Evolutionary conservation across 2,113 vertebrate species (phyloP).

Genomic region (Psittacula cyanocephala): DNA sequence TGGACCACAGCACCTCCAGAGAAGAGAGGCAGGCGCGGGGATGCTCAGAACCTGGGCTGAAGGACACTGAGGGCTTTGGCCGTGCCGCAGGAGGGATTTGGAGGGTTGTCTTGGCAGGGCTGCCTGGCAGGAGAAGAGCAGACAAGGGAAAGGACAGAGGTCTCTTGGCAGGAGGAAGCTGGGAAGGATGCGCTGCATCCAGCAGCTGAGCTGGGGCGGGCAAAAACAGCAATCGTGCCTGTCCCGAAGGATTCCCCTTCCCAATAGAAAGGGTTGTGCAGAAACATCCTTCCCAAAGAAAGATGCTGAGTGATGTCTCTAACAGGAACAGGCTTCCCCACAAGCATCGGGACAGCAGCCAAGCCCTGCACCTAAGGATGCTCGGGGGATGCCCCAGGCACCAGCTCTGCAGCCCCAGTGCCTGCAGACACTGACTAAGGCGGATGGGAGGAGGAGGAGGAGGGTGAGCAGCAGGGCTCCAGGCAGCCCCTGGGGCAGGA

Average conservation of each 20-base stretch:
- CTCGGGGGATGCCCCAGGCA: neutral
- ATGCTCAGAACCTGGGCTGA: neutral
- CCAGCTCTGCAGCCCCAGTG: neutral
- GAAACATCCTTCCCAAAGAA: neutral
- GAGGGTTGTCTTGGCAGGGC: neutral
- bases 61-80: neutral
- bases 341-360: accelerated
- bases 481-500: neutral
- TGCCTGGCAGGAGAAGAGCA: neutral
- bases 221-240: neutral
- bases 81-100: accelerated
- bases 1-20: accelerated
- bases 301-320: neutral
- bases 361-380: neutral
- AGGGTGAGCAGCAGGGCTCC: neutral
- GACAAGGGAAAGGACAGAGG: neutral
- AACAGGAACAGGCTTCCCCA: neutral
- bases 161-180: neutral
- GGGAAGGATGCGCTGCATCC: neutral
- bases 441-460: neutral
- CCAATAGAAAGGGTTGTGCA: neutral
- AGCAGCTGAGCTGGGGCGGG: neutral
- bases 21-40: accelerated
- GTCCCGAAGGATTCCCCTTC: neutral
- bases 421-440: accelerated